Conservation (phyloP, 2,888 invertebrate species). For the Cephus spinipes region DNA sequence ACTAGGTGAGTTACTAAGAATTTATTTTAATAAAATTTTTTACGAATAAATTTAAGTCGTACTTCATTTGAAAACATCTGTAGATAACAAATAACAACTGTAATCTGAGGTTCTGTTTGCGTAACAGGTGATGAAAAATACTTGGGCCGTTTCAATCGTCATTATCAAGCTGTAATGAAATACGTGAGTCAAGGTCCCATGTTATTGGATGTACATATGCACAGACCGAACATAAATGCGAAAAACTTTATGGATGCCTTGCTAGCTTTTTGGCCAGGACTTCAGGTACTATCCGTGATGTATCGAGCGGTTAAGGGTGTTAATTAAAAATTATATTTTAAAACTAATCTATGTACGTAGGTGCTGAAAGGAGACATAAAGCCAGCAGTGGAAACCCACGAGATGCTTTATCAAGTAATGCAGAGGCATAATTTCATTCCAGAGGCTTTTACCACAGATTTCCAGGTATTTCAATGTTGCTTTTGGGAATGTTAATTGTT, state of each 20-base stretch:
- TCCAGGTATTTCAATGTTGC: conserved; percentile 73
- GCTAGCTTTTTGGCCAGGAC: conserved; percentile 97
- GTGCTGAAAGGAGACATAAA: conserved; percentile 90
- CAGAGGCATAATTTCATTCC: conserved; percentile 98
- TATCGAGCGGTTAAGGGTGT: conserved; percentile 2
- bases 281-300: conserved; percentile 77
- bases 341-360: conserved; percentile 53
- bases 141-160: conserved; percentile 92
- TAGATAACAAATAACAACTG: not conserved
- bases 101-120: not conserved
- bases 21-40: not conserved
- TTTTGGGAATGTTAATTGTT: conserved; percentile 3
- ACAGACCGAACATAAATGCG: conserved; percentile 92
- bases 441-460: conserved; percentile 98
- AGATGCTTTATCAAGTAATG: conserved; percentile 98
- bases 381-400: conserved; percentile 98
- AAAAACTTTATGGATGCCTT: conserved; percentile 98
- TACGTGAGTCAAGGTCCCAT: conserved; percentile 96
- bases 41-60: not conserved
- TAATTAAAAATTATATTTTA: not conserved
- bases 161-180: conserved; percentile 96
- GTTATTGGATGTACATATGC: conserved; percentile 96
- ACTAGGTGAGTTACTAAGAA: conserved; percentile 68
- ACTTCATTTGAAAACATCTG: not conserved
- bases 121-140: conserved; percentile 85